phyloP scores from a whole-genome alignment of 2,113 vertebrate genomes.

The Castor canadensis region DNA sequence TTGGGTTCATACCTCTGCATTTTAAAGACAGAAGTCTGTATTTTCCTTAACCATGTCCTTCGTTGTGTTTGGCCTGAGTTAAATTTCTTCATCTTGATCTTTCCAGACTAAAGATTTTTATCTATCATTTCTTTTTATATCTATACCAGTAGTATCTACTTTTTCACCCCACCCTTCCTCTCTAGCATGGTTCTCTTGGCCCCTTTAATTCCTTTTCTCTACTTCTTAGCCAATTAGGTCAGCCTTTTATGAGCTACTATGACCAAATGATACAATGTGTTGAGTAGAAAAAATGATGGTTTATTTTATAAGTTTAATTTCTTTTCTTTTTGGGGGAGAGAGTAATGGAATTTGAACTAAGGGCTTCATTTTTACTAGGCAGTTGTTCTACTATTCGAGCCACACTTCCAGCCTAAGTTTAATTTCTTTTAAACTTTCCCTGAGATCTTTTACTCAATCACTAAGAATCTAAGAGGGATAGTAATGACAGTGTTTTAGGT shows the following conservation, averaged over 20 bases:
- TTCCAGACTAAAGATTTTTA: not conserved
- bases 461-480: not conserved
- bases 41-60: not conserved
- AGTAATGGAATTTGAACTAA: too few relatives aligned
- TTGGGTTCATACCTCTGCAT: not conserved
- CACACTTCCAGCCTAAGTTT: too few relatives aligned
- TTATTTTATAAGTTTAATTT: not conserved
- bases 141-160: not conserved
- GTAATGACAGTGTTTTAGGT: constrained; percentile 29
- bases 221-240: not conserved
- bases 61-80: not conserved
- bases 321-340: too few relatives aligned
- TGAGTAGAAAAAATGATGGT: not conserved
- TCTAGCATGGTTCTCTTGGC: not conserved
- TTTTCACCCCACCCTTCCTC: not conserved
- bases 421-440: constrained; percentile 10
- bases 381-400: too few relatives aligned
- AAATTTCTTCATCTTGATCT: not conserved
- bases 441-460: not conserved
- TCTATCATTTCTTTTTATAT: not conserved
- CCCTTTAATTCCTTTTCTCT: not conserved
- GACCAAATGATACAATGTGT: not conserved
- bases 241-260: not conserved
- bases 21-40: not conserved
- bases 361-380: too few relatives aligned